Percentiles rank a stretch among this genome's conserved stretches.
These are phyloP conservation scores for Erithacus rubecula DNA, from an alignment of 2,797 vertebrate genomes.

Conservation along the genomic window DNA sequence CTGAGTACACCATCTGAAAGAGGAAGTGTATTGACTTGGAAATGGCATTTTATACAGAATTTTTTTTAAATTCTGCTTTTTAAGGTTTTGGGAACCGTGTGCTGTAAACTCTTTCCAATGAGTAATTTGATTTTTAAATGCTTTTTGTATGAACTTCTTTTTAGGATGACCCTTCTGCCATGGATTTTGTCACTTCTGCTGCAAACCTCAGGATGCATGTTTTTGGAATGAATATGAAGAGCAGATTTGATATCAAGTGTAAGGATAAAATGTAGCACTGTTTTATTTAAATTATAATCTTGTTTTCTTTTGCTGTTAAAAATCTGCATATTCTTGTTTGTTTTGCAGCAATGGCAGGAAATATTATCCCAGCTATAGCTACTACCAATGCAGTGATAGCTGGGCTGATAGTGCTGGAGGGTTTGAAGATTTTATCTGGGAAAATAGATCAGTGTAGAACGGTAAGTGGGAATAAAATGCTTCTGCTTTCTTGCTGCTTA, in stretches of 20 bases:
- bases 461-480: conserved; percentile 74
- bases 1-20: background rate
- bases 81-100: background rate
- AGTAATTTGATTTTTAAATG: background rate
- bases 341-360: conserved; percentile 93
- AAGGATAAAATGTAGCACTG: conserved; percentile 67
- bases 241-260: conserved; percentile 98
- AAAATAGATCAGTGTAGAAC: conserved; percentile 93
- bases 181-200: conserved; percentile 97
- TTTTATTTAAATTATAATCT: background rate
- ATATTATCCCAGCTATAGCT: conserved; percentile 98
- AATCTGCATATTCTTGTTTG: background rate
- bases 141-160: conserved; percentile 25
- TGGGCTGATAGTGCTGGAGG: conserved; percentile 96
- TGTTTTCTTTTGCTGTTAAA: background rate
- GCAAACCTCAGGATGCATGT: conserved; percentile 97
- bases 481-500: background rate
- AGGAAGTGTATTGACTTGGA: background rate
- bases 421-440: conserved; percentile 91
- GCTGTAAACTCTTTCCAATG: background rate
- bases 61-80: background rate
- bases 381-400: conserved; percentile 98
- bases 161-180: conserved; percentile 92
- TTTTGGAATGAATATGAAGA: conserved; percentile 99
- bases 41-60: background rate